phyloP scores from a whole-genome alignment of 2,113 vertebrate species.

The Megaceryle torquata region DNA sequence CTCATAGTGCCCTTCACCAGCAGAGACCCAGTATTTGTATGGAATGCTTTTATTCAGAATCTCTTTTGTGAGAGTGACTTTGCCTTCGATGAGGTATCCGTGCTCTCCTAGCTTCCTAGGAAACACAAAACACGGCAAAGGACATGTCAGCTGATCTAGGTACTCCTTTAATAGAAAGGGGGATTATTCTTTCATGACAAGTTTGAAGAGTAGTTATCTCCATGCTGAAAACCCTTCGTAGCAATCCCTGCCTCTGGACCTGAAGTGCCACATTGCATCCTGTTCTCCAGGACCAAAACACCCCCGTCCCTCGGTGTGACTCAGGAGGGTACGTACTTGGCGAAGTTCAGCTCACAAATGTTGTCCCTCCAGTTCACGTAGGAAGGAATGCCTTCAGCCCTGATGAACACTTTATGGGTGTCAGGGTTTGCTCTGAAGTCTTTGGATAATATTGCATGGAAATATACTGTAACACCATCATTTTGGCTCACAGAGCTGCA shows the following conservation, averaged over 20 bases:
- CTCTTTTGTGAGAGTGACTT: conserved; percentile 35
- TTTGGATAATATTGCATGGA: conserved; percentile 87
- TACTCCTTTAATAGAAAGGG: neutral
- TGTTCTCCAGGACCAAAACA: neutral
- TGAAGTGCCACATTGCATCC: neutral
- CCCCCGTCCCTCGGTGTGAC: neutral
- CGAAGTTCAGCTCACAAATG: conserved; percentile 51
- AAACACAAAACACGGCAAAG: neutral
- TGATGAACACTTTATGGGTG: conserved; percentile 71
- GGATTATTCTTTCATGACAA: neutral
- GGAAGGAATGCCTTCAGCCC: neutral
- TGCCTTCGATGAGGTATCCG: conserved; percentile 82
- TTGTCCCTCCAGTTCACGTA: neutral
- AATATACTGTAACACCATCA: conserved; percentile 78
- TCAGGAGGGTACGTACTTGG: conserved; percentile 9
- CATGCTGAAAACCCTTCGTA: neutral
- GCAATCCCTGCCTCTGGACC: fast-evolving
- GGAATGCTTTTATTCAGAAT: conserved; percentile 55
- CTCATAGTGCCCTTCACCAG: neutral
- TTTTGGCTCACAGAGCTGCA: neutral
- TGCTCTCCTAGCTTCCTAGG: conserved; percentile 71
- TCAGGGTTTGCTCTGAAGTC: conserved; percentile 75
- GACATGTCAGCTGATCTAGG: neutral
- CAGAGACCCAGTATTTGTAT: conserved; percentile 84
- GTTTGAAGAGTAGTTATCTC: neutral